These are phyloP conservation scores for Saturnia japonica DNA, from an alignment of 2,888 invertebrate species.

Conservation along the genomic window DNA sequence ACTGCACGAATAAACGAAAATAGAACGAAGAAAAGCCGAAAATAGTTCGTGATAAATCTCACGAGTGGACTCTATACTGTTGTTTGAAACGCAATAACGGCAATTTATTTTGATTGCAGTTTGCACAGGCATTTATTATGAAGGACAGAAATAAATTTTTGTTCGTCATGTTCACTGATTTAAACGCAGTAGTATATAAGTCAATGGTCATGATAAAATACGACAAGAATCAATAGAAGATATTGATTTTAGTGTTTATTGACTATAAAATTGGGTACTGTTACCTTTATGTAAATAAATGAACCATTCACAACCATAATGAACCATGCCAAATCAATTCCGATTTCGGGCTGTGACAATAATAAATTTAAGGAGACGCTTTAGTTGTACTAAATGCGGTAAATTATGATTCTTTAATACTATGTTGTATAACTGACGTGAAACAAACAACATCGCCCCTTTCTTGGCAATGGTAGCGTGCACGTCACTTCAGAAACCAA, in stretches of 20 bases:
- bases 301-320: too few species aligned
- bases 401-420: background rate
- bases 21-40: slow-evolving; percentile 31
- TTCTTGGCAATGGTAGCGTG: slow-evolving; percentile 17
- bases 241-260: background rate
- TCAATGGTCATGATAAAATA: too few species aligned
- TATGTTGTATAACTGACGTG: slow-evolving; percentile 21
- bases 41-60: slow-evolving; percentile 38
- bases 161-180: too few species aligned
- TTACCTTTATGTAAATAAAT: background rate
- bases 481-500: background rate
- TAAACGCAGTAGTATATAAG: too few species aligned
- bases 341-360: background rate
- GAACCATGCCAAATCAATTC: background rate
- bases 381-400: background rate
- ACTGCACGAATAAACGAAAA: slow-evolving; percentile 29
- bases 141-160: slow-evolving; percentile 35
- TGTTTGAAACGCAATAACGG: slow-evolving; percentile 40
- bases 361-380: background rate
- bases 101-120: slow-evolving; percentile 45
- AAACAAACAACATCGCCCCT: slow-evolving; percentile 38
- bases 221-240: background rate
- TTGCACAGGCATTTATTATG: slow-evolving; percentile 29
- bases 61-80: slow-evolving; percentile 51
- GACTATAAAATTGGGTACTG: background rate